Evolutionary conservation across 2,113 vertebrate genomes (phyloP).

Genomic region (Barbus barbus): DNA sequence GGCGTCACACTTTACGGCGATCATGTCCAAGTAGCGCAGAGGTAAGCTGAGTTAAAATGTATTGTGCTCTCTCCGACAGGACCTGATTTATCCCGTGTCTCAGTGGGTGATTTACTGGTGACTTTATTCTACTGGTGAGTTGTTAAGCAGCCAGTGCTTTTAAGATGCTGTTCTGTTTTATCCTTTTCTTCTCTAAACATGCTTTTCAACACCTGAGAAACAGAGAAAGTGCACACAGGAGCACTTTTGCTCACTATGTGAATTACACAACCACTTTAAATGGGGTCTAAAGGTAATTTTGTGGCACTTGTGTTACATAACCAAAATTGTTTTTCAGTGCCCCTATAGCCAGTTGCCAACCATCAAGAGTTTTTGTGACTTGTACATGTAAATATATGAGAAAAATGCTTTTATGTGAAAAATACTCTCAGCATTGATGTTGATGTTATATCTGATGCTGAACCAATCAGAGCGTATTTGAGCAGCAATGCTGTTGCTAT

Average conservation of each 20-base stretch:
- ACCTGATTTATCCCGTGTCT: background rate
- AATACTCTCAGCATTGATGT: background rate
- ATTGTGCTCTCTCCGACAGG: background rate
- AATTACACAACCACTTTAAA: background rate
- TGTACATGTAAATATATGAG: background rate
- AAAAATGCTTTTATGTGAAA: background rate
- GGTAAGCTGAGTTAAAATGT: background rate
- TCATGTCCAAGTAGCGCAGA: slow-evolving; percentile 31
- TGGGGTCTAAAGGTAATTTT: background rate
- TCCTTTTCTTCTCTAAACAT: background rate
- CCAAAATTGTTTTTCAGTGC: background rate
- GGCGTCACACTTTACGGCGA: background rate
- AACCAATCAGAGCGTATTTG: background rate
- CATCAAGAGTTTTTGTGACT: no score
- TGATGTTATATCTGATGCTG: background rate
- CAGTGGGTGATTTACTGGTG: background rate
- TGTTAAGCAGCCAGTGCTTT: background rate
- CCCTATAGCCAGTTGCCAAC: background rate
- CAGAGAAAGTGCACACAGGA: background rate
- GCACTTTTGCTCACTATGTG: background rate
- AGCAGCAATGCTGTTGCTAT: background rate
- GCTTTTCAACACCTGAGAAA: background rate
- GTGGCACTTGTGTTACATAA: background rate
- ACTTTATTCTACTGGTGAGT: background rate
- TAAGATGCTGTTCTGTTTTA: background rate